Conservation (phyloP, 2,888 invertebrate genomes). For the Neoitamus cyanurus region DNA sequence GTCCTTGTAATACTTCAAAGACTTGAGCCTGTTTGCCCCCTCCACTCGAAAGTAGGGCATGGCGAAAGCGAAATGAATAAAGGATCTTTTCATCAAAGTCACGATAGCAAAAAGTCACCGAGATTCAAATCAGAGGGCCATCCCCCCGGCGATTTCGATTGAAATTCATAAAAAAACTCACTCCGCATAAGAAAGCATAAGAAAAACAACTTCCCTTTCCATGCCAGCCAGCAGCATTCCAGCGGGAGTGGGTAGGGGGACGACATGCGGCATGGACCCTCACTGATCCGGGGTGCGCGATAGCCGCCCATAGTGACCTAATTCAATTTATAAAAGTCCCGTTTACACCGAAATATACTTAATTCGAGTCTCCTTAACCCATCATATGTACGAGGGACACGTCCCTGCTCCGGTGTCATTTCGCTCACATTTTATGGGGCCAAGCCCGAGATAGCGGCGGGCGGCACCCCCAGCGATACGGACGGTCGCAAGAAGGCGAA, state of each 20-base stretch:
- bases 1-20: neutral
- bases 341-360: conserved; percentile 50
- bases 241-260: neutral
- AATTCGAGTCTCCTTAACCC: conserved; percentile 50
- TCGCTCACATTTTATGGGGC: conserved; percentile 44
- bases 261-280: neutral
- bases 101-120: neutral
- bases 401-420: conserved; percentile 43
- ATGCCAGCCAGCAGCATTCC: neutral
- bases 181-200: neutral
- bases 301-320: conserved; percentile 45
- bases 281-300: neutral
- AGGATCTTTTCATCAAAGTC: neutral
- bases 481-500: neutral
- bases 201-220: neutral
- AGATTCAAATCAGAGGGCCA: neutral
- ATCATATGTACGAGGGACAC: conserved; percentile 48
- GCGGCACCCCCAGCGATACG: too few relatives aligned
- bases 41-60: neutral
- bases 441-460: conserved; percentile 37
- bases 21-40: neutral
- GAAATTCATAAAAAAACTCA: neutral
- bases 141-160: neutral
- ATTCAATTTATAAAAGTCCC: conserved; percentile 47
- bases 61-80: neutral